phyloP scores from a whole-genome alignment of 2,888 invertebrate genomes.

The Ganaspis brasiliensis region DNA sequence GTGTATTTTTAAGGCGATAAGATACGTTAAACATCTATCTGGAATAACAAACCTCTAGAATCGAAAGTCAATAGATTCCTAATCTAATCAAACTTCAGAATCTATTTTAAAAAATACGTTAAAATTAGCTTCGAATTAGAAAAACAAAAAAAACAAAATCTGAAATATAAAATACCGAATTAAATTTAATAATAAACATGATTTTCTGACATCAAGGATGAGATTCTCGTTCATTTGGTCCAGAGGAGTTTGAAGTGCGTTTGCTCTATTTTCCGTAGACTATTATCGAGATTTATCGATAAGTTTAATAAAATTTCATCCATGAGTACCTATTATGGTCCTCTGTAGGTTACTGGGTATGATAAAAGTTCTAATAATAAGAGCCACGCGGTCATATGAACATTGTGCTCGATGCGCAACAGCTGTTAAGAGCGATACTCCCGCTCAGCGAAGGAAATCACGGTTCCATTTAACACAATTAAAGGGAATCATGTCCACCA shows the following conservation, averaged over 20 bases:
- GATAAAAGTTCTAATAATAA: slow-evolving; percentile 41
- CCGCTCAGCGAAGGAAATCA: slow-evolving; percentile 69
- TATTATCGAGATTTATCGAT: slow-evolving; percentile 13
- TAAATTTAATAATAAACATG: too few relatives aligned
- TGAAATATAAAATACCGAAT: too few relatives aligned
- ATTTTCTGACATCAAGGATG: too few relatives aligned
- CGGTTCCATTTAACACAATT: slow-evolving; percentile 71
- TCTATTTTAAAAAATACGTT: too few relatives aligned
- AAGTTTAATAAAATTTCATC: slow-evolving; percentile 22
- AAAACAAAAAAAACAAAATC: too few relatives aligned
- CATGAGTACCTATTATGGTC: slow-evolving; percentile 32
- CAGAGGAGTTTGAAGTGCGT: not conserved
- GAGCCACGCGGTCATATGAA: slow-evolving; percentile 49
- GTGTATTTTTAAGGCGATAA: slow-evolving; percentile 1
- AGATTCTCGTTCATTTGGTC: not conserved
- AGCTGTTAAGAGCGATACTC: slow-evolving; percentile 60
- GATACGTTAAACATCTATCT: not conserved
- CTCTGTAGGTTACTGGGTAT: slow-evolving; percentile 30
- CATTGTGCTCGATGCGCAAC: slow-evolving; percentile 44
- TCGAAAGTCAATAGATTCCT: not conserved
- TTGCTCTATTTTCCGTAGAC: slow-evolving; percentile 20
- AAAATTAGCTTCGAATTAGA: too few relatives aligned
- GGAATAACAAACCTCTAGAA: not conserved
- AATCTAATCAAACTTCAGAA: not conserved
- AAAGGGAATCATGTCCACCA: slow-evolving; percentile 57